These are phyloP conservation scores for Stenichneumon culpator DNA, from an alignment of 2,888 invertebrate genomes.

Conservation along the genomic window DNA sequence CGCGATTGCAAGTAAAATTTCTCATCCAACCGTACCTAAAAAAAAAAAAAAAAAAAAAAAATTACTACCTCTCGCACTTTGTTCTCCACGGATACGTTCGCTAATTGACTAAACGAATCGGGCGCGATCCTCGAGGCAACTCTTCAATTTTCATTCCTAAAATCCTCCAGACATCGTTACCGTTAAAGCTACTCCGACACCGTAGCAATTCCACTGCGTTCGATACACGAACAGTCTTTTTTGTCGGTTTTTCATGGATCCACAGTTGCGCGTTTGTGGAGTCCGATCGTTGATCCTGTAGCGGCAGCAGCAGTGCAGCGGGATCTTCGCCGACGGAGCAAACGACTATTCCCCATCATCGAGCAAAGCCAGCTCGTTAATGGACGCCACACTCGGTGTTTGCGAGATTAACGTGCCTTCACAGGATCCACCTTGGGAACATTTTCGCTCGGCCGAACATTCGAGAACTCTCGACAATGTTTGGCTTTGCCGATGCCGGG, in stretches of 20 bases:
- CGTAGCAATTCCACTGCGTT: neutral
- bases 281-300: constrained; percentile 22
- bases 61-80: neutral
- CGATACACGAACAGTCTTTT: neutral
- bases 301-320: neutral
- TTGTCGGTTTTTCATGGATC: constrained; percentile 34
- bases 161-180: constrained; percentile 25
- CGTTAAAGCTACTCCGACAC: neutral
- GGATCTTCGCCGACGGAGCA: constrained; percentile 22
- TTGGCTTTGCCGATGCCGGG: constrained; percentile 44
- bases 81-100: neutral
- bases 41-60: too few species aligned
- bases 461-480: constrained; percentile 34
- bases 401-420: constrained; percentile 70
- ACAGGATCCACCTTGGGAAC: constrained; percentile 16
- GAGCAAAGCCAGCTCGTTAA: constrained; percentile 73
- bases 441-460: constrained; percentile 6
- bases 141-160: constrained; percentile 34
- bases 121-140: neutral
- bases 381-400: constrained; percentile 69
- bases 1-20: too few species aligned
- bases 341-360: constrained; percentile 76
- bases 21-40: too few species aligned
- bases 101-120: neutral
- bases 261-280: neutral